Percentiles rank a stretch among this genome's conserved stretches.
These are phyloP conservation scores for Zaprionus capensis DNA, from an alignment of 1,140 invertebrate genomes.

Conservation along the genomic window DNA sequence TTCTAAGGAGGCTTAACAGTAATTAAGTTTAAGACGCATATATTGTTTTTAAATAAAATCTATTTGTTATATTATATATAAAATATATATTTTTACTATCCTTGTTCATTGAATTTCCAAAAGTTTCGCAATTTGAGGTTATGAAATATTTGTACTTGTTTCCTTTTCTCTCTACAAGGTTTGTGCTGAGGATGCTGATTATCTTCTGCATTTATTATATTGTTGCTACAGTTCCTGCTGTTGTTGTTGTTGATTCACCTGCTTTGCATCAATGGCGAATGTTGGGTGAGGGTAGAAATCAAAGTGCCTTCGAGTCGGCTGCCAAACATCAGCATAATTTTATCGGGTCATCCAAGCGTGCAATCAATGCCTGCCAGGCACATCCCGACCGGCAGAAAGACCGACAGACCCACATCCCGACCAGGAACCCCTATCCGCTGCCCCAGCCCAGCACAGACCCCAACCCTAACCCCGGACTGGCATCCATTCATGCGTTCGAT, in stretches of 20 bases:
- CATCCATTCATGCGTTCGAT: conserved; percentile 28
- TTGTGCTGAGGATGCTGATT: conserved; percentile 41
- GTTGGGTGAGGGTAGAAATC: conserved; percentile 34
- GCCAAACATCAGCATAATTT: conserved; percentile 49
- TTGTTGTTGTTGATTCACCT: conserved; percentile 58
- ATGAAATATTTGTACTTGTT: background rate
- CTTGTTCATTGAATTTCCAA: no score
- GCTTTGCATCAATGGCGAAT: conserved; percentile 43
- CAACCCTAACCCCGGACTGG: background rate
- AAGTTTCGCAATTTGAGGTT: no score
- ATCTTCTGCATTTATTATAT: conserved; percentile 62
- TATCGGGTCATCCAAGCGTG: conserved; percentile 69
- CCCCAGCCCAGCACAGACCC: no score
- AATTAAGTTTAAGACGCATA: no score
- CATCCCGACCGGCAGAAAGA: background rate
- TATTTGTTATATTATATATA: no score
- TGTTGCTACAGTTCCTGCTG: conserved; percentile 27
- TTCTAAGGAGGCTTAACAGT: no score
- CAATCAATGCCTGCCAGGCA: conserved; percentile 41
- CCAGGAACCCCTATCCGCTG: background rate
- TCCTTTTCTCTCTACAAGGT: background rate
- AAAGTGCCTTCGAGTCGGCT: conserved; percentile 36
- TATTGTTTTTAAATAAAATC: no score
- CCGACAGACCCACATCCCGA: background rate
- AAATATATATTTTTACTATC: no score